A percentile compares a stretch with the other conserved stretches of the same genome.
These are phyloP conservation scores for Hyles euphorbiae DNA, from an alignment of 1,140 invertebrate species.

Conservation along the genomic window DNA sequence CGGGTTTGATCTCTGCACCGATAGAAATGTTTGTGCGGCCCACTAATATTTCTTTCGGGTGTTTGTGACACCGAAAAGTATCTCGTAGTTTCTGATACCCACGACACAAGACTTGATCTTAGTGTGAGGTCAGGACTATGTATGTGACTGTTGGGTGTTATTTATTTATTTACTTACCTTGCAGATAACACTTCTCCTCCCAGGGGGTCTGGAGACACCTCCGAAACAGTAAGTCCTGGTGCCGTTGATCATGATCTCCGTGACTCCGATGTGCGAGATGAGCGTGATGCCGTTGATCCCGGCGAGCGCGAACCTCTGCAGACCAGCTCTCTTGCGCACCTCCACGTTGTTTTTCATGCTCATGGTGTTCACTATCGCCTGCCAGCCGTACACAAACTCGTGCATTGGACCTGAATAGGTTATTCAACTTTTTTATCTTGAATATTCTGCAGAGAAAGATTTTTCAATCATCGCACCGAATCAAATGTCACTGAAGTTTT, in stretches of 20 bases:
- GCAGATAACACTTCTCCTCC: slow-evolving; percentile 58
- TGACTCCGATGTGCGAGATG: slow-evolving; percentile 58
- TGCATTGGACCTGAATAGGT: slow-evolving; percentile 54
- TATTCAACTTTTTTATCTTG: too few species aligned
- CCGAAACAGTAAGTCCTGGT: slow-evolving; percentile 65
- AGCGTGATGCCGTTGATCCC: slow-evolving; percentile 66
- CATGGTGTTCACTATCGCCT: slow-evolving; percentile 67
- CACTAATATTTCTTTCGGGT: too few species aligned
- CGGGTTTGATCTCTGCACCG: too few species aligned
- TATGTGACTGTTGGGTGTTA: too few species aligned
- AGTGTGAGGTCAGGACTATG: too few species aligned
- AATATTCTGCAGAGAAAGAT: too few species aligned
- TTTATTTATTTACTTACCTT: slow-evolving; percentile 34
- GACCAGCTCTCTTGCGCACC: slow-evolving; percentile 60
- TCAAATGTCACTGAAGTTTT: too few species aligned
- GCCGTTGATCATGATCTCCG: slow-evolving; percentile 69
- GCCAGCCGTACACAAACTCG: slow-evolving; percentile 67
- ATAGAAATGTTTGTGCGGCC: too few species aligned
- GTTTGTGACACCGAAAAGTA: too few species aligned
- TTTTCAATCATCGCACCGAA: too few species aligned
- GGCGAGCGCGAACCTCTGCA: slow-evolving; percentile 60
- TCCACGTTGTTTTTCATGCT: slow-evolving; percentile 70
- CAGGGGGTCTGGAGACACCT: slow-evolving; percentile 55
- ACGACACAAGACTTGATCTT: too few species aligned
- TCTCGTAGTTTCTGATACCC: too few species aligned